Base-by-base conservation (phyloP, 2,113 vertebrate species). In the Oxygymnocypris stewartii region DNA sequence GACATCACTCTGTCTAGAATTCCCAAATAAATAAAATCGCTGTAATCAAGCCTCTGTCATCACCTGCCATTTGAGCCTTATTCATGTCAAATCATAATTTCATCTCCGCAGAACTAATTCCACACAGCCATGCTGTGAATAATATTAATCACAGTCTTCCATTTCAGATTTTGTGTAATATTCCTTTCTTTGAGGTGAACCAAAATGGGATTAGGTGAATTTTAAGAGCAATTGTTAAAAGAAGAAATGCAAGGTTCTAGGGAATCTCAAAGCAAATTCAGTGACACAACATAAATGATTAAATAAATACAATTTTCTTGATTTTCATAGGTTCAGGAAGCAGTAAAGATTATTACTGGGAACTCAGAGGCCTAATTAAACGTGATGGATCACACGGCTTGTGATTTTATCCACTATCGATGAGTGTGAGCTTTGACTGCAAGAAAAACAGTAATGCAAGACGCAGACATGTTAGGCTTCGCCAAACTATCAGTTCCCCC, bases 401-500 rank as follows among this genome's bases (percentile, higher is more conserved):
- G 63, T 37, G 63, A 83, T 83, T 83, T 69, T n/a, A 83, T 31
- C 81, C 81, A 35, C 42, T 71, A 83, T 69, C 37, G 81, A 83
- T 37, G 65, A 69, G 63, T n/a, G 81, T 83, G 81, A 49, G 81
- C 80, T 35, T n/a, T 67, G 81, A 65, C 81, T 51, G 42, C 59
- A 31, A 47, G 79, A 31, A 65, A 65, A 81, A 65, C 59, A 65
- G 81, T 51, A 51, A 51, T 6, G 80, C 44, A 69, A 71, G 44
- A 35, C 6, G 81, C 28, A 71, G 61, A 49, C 47, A 35, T 31
- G n/a, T 49, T 16, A 28, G 18, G 40, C 23, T 23, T 51, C 61
- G 40, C 67, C 61, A 23, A 71, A 67, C 79, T 47, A 67, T 82
- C 79, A 82, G 67, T 67, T 82, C 61, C 61, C 79, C 49, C 61